These are phyloP conservation scores for Noctilio leporinus DNA, from an alignment of 2,113 vertebrate species.

Conservation along the genomic window DNA sequence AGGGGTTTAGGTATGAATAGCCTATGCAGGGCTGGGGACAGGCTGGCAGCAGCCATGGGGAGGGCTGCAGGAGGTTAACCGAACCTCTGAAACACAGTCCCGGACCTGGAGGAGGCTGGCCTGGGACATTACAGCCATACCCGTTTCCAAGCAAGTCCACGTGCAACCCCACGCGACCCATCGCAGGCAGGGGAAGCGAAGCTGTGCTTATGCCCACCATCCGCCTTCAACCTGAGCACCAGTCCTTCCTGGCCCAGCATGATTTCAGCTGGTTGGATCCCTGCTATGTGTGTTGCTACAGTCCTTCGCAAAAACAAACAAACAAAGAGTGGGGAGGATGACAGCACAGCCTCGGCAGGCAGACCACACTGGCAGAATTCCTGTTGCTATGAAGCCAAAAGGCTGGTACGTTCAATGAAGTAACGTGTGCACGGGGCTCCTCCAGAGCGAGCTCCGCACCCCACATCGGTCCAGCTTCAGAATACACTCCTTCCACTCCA, in stretches of 20 bases:
- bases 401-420: background rate
- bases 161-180: rapidly evolving
- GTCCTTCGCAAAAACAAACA: rapidly evolving
- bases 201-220: background rate
- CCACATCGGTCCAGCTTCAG: background rate
- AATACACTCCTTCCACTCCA: background rate
- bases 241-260: background rate
- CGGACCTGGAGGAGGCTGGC: background rate
- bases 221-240: background rate
- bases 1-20: background rate
- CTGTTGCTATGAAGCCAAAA: background rate
- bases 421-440: background rate
- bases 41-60: background rate
- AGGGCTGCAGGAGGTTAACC: too few relatives aligned
- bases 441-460: background rate
- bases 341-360: rapidly evolving
- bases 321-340: too few relatives aligned
- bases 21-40: rapidly evolving
- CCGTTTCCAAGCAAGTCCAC: background rate
- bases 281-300: background rate
- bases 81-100: background rate
- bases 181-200: background rate
- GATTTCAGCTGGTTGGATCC: background rate
- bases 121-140: background rate
- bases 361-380: background rate